Conservation (phyloP, 2,113 vertebrate species). For the Eleginops maclovinus region DNA sequence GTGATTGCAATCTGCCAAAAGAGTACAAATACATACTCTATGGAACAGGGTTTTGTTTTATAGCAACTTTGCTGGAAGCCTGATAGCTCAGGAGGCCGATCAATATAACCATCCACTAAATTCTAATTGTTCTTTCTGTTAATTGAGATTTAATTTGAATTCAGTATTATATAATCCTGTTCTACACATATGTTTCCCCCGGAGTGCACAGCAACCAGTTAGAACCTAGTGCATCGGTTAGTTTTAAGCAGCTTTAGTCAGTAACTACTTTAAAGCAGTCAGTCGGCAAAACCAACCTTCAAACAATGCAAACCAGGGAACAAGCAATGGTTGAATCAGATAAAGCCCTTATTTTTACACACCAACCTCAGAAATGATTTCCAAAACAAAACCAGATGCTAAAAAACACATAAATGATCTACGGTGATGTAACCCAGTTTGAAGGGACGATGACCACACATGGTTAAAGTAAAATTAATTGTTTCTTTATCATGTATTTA, state of each 20-base stretch:
- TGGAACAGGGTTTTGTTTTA: slow-evolving; percentile 11
- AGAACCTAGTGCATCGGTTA: not conserved
- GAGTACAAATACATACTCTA: slow-evolving; percentile 18
- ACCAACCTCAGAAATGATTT: not conserved
- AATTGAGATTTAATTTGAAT: not conserved
- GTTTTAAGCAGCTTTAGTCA: slow-evolving; percentile 26
- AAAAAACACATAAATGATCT: not conserved
- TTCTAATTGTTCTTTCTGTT: not conserved
- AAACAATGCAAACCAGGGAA: not conserved
- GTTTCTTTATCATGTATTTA: not conserved
- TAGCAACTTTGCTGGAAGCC: slow-evolving; percentile 7
- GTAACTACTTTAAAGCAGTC: slow-evolving; percentile 7
- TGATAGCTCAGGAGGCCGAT: not conserved
- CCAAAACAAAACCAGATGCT: not conserved
- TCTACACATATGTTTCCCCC: not conserved
- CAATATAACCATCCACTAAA: not conserved
- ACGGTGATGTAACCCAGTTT: not conserved
- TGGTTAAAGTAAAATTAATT: not conserved
- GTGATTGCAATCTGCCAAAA: slow-evolving; percentile 51
- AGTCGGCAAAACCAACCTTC: not conserved
- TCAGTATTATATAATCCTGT: not conserved
- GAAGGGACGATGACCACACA: not conserved
- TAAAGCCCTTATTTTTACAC: not conserved
- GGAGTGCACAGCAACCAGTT: slow-evolving; percentile 17
- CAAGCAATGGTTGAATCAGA: not conserved